phyloP scores from a whole-genome alignment of 2,113 vertebrate species.

The Alligator mississippiensis region DNA sequence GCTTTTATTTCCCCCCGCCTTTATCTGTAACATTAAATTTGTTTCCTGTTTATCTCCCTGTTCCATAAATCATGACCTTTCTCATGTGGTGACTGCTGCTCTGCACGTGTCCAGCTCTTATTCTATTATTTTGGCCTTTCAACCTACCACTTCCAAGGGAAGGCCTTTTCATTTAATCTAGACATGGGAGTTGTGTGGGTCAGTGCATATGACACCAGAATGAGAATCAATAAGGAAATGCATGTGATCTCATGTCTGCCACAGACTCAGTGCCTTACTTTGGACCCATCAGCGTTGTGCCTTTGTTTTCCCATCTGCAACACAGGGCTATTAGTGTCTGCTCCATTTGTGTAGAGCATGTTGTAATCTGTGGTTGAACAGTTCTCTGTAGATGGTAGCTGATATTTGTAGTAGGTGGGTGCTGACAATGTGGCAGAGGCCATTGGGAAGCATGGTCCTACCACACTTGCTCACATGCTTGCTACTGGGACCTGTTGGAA shows the following conservation, averaged over 20 bases:
- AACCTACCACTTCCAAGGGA: not conserved
- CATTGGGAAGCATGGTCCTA: not conserved
- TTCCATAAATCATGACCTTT: constrained; percentile 26
- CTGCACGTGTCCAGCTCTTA: not conserved
- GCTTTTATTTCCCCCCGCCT: constrained; percentile 24
- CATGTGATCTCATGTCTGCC: not conserved
- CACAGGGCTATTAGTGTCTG: not conserved
- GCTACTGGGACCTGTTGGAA: not conserved
- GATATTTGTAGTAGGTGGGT: too few species aligned
- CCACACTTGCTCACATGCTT: too few species aligned
- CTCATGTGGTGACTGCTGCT: not conserved
- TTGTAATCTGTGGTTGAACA: too few species aligned
- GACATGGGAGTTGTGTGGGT: not conserved
- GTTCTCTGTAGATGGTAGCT: too few species aligned
- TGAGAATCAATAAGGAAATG: not conserved
- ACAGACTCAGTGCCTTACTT: not conserved
- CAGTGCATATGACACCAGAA: too few species aligned
- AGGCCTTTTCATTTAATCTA: not conserved
- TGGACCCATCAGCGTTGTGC: too few species aligned
- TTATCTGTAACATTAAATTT: constrained; percentile 8
- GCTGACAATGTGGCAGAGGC: not conserved
- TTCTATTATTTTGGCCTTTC: constrained; percentile 6
- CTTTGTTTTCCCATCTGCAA: not conserved
- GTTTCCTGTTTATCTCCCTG: constrained; percentile 15
- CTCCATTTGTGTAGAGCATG: not conserved